These are phyloP conservation scores for Phaetusa simplex DNA, from an alignment of 2,113 vertebrate genomes.

Conservation along the genomic window DNA sequence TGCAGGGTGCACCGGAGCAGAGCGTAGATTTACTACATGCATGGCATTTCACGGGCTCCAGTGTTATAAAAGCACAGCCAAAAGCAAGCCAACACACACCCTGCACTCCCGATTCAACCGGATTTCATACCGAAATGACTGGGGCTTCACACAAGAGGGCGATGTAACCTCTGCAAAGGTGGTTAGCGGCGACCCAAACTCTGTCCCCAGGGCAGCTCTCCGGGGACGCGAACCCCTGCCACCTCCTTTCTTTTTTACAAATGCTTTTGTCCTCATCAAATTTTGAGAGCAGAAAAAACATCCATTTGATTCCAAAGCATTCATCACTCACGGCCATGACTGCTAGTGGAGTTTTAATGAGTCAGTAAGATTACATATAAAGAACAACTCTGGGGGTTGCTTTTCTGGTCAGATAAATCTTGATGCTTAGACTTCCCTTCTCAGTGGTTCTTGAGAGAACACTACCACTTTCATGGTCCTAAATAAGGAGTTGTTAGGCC, in stretches of 20 bases:
- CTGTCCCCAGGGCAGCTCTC: background rate
- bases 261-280: background rate
- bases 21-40: fast-evolving
- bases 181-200: background rate
- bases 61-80: background rate
- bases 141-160: constrained; percentile 70
- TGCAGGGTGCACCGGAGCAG: background rate
- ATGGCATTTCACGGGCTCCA: background rate
- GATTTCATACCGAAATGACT: background rate
- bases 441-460: background rate
- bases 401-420: background rate
- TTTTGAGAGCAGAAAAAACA: background rate
- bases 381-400: background rate
- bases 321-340: background rate
- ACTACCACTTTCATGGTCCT: background rate
- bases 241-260: background rate
- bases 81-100: background rate
- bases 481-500: background rate
- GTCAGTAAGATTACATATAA: background rate
- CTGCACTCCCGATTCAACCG: background rate
- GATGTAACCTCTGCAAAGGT: constrained; percentile 35
- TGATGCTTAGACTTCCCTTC: background rate
- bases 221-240: fast-evolving
- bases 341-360: background rate
- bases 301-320: background rate